Base-by-base conservation (phyloP, 2,888 invertebrate species). In the Xylocampa areola region DNA sequence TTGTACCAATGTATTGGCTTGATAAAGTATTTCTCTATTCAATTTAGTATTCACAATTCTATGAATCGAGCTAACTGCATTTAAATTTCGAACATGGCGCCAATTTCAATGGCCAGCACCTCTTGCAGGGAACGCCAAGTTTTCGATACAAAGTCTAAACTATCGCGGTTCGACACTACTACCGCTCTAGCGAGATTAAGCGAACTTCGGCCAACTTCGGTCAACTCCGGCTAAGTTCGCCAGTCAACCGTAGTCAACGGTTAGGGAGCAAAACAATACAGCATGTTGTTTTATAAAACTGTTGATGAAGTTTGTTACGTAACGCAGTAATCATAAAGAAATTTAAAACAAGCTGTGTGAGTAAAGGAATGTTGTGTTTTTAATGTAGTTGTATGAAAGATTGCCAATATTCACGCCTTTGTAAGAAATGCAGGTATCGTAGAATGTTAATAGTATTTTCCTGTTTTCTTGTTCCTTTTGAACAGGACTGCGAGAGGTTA, bases 191-290 rank as follows among this genome's bases (percentile, higher is more conserved):
- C 79, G 67, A 75, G 74, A 76, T 75, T 75, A 75, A 70, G 65
- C 74, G 75, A 79, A 79, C 65, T 82, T 77, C 58, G 68, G 59
- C 48, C 55, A 82, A 84, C 76, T 83, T 83, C 73, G 73, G 54
- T 30, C 35, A 66, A 79, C 67, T 78, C 77, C 62, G 73, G 61
- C 43, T 41, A 66, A 77, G 69, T 78, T 80, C 63, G 64, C 48
- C 74, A 68, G 64, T 54, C 68, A 64, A 71, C 73, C 17, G 64
- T 57, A 72, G 68, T 52, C 65, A 72, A 73, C 57, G 62, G 70
- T 68, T 75, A 65, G 69, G 75, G 77, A 77, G 76, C 79, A 75
- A 80, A 81, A 85, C 80, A 81, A 78, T 82, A 77, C 69, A 68
- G 64, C 60, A 71, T 73, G 68, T 64, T 75, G 53, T 49, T 69